Evolutionary conservation across 2,888 invertebrate species (phyloP).

Genomic region (Entomobrya multifasciata): DNA sequence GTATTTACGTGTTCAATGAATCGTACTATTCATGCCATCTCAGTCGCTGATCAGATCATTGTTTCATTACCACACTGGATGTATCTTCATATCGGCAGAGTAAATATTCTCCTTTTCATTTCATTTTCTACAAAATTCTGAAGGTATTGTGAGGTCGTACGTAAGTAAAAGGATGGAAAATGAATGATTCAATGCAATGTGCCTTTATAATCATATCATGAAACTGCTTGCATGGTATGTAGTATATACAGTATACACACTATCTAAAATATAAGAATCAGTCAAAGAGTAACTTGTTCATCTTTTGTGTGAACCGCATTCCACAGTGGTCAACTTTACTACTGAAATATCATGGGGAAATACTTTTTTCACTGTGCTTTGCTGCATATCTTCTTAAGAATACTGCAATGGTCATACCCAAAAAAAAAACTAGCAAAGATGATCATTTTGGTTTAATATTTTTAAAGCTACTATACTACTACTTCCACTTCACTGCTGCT

Average conservation of each 20-base stretch:
- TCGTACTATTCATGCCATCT: neutral
- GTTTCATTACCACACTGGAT: conserved; percentile 1
- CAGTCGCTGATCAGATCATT: neutral
- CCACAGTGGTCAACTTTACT: conserved; percentile 77
- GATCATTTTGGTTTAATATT: neutral
- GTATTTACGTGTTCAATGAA: neutral
- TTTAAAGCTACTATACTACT: neutral
- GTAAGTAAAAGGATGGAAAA: conserved; percentile 27
- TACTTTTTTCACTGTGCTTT: too few relatives aligned
- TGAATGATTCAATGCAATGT: conserved; percentile 30
- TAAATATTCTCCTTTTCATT: conserved; percentile 42
- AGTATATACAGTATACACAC: neutral
- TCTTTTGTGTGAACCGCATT: conserved; percentile 77
- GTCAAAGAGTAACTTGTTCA: conserved; percentile 48
- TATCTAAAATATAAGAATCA: conserved; percentile 25
- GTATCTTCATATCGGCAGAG: neutral
- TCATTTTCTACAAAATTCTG: conserved; percentile 3
- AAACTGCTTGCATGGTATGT: neutral
- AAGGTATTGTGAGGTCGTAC: conserved; percentile 36
- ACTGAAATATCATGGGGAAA: conserved; percentile 62
- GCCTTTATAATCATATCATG: neutral
- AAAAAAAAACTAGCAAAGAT: neutral
- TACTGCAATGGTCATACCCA: conserved; percentile 24
- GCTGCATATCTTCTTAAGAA: neutral
- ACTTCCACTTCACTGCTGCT: neutral